Evolutionary conservation across 2,113 vertebrate species (phyloP).

Genomic region (Caranx melampygus): DNA sequence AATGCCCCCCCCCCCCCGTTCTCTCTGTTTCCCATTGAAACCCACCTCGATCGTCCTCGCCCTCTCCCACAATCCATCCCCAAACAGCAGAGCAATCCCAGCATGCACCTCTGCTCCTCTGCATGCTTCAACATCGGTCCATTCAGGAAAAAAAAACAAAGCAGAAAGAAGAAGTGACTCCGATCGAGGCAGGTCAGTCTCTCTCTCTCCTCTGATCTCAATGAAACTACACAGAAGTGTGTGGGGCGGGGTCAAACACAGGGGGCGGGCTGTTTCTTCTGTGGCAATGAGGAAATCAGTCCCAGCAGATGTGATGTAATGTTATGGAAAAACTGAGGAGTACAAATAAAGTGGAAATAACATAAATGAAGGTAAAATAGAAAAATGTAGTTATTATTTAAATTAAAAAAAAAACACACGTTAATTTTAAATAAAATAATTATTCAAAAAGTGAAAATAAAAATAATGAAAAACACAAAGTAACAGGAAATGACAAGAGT

Average conservation of each 20-base stretch:
- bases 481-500: too few species aligned
- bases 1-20: neutral
- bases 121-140: conserved; percentile 53
- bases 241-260: neutral
- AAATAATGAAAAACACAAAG: neutral
- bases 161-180: neutral
- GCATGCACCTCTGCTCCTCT: conserved; percentile 68
- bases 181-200: neutral
- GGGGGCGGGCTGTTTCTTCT: neutral
- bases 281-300: too few species aligned
- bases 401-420: too few species aligned
- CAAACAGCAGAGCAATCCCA: conserved; percentile 66
- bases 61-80: conserved; percentile 55
- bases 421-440: too few species aligned
- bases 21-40: neutral
- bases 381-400: too few species aligned
- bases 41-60: conserved; percentile 67
- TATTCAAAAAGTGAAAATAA: too few species aligned
- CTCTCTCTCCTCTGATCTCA: neutral
- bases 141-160: neutral
- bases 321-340: too few species aligned
- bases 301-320: too few species aligned
- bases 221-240: neutral
- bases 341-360: too few species aligned
- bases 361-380: too few species aligned